phyloP scores from a whole-genome alignment of 2,113 vertebrate species.

The Amblyornis subalaris region DNA sequence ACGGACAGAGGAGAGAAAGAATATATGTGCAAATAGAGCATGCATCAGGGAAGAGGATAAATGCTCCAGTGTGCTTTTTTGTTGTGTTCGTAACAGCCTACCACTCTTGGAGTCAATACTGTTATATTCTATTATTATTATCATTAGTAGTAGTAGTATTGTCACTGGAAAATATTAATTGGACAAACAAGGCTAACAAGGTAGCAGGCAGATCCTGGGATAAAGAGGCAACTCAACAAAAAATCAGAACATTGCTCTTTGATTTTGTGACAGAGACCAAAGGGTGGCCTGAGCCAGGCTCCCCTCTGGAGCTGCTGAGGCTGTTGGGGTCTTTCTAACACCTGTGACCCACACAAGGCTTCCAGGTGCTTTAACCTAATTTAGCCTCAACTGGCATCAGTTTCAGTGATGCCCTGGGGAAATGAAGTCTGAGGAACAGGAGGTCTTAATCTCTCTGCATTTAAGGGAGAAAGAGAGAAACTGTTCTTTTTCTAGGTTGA shows the following conservation, averaged over 20 bases:
- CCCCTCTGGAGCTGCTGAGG: not conserved
- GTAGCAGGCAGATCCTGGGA: not conserved
- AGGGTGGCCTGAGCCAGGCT: not conserved
- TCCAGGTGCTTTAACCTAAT: not conserved
- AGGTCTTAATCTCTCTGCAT: not conserved
- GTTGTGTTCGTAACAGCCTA: not conserved
- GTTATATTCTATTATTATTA: not conserved
- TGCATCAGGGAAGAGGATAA: not conserved
- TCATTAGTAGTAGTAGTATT: not conserved
- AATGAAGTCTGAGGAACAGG: not conserved
- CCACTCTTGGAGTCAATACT: not conserved
- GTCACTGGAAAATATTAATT: not conserved
- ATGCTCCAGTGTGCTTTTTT: not conserved
- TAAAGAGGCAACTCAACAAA: not conserved
- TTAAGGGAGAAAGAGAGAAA: not conserved
- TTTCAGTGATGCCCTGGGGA: not conserved
- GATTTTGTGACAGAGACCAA: not conserved
- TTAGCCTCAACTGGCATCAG: not conserved
- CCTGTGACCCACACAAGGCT: not conserved
- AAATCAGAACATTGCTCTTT: not conserved
- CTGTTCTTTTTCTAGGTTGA: fast-evolving
- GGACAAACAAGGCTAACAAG: not conserved
- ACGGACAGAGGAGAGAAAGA: not conserved
- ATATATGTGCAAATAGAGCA: not conserved
- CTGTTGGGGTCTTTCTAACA: not conserved